phyloP scores from a whole-genome alignment of 2,797 vertebrate species.

The Synanceia verrucosa region DNA sequence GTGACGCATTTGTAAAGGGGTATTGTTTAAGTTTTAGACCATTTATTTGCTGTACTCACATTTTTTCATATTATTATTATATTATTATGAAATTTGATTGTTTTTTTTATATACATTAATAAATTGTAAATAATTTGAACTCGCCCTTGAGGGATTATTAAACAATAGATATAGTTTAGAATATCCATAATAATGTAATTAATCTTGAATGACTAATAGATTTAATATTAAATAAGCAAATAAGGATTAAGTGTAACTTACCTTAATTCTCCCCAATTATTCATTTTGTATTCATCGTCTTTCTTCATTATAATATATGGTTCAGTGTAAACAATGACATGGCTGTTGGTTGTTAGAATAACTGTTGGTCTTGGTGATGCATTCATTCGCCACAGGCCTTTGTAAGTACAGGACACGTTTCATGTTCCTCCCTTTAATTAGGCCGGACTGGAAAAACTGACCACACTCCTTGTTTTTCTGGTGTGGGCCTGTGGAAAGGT shows the following conservation, averaged over 20 bases:
- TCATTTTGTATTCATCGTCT: background rate
- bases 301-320: conserved; percentile 9
- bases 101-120: background rate
- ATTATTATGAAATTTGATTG: no score
- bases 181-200: background rate
- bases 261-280: background rate
- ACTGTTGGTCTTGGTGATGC: conserved; percentile 69
- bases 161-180: background rate
- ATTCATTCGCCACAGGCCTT: conserved; percentile 62
- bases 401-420: conserved; percentile 74
- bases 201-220: background rate
- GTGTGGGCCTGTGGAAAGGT: conserved; percentile 68
- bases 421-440: conserved; percentile 76
- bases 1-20: background rate
- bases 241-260: background rate
- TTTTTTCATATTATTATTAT: no score
- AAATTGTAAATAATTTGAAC: no score
- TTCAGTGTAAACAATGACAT: conserved; percentile 55
- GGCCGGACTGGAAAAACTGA: conserved; percentile 79
- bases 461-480: conserved; percentile 65
- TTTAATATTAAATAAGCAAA: background rate
- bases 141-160: background rate
- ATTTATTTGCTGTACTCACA: background rate
- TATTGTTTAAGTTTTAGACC: background rate
- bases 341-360: conserved; percentile 58